Evolutionary conservation across 2,113 vertebrate species (phyloP), one percentile per base, ranked within the genome.

Genomic region (Epinephelus fuscoguttatus): DNA sequence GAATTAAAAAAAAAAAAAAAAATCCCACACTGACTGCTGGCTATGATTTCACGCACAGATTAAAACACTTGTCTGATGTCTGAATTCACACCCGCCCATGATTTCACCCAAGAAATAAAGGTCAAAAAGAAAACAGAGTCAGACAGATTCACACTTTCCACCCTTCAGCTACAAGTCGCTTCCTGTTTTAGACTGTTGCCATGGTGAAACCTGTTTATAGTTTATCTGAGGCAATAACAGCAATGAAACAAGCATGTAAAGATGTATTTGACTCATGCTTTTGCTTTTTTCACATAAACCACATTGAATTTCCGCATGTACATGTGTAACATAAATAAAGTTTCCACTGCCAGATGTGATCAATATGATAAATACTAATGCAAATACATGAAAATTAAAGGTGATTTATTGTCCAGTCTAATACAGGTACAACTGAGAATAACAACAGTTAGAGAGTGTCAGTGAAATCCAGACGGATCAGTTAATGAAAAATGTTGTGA

Each of bases 101-200:
- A 23, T 30, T 68, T 61, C n/a, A 72, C 18, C 10, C 1, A 40
- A 45, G 13, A 56, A n/a, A n/a, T 10, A n/a, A 21, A 15, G 4
- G 14, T 23, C 1, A 11, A 42, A 66, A 37, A 6, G 30, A 61
- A 7, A 62, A 37, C 4, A 8, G 6, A 17, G 14, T 45, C 19
- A 19, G 10, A 63, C 9, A 40, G 17, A 47, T 72, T 89, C 69
- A 78, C 77, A 80, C 52, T 33, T 75, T 52, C 56, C 27, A 27
- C n/a, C 0, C 1, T 1, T 13, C 2, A n/a, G 10, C 25, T 14
- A 40, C 4, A 37, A 75, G n/a, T 55, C 4, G 78, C 78, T 94
- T 94, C 92, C 93, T 90, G 84, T 93, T 92, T 88, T 33, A 70
- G 12, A 37, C 27, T 23, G 83, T 87, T 93, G 70, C 79, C 62